These are phyloP conservation scores for Lepidurus packardi DNA, from an alignment of 1,140 invertebrate genomes.

Conservation along the genomic window DNA sequence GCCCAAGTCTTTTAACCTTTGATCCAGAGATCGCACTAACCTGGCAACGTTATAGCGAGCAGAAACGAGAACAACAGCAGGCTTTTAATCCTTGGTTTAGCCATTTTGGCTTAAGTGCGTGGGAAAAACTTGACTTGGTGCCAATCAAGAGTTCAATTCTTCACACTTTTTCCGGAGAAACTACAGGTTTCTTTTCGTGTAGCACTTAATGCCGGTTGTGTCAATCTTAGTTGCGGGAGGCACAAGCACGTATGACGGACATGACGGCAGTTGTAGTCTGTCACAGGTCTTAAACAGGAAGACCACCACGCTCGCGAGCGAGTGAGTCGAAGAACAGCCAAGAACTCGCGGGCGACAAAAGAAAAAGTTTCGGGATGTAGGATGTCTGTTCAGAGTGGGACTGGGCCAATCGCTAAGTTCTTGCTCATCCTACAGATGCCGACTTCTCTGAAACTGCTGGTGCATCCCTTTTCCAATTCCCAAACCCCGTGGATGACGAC, in stretches of 20 bases:
- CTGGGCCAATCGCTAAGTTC: not conserved
- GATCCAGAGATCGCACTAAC: not conserved
- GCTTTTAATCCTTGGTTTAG: slow-evolving; percentile 15
- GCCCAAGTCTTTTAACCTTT: not conserved
- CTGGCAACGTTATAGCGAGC: not conserved
- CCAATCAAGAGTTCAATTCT: slow-evolving; percentile 10
- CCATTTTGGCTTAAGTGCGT: not conserved
- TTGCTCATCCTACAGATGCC: slow-evolving; percentile 8
- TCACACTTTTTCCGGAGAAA: not conserved
- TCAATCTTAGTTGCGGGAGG: not conserved
- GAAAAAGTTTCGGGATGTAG: slow-evolving; percentile 4
- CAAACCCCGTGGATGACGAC: not conserved
- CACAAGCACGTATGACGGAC: slow-evolving; percentile 13
- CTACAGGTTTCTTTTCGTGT: not conserved
- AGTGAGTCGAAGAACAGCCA: not conserved
- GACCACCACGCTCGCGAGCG: not conserved
- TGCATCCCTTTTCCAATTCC: not conserved
- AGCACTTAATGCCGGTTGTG: not conserved
- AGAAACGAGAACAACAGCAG: not conserved
- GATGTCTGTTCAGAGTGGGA: slow-evolving; percentile 4
- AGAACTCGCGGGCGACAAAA: not conserved
- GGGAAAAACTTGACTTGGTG: not conserved
- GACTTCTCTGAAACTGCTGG: not conserved
- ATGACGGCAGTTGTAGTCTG: slow-evolving; percentile 5
- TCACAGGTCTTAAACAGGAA: not conserved